Percentiles rank a stretch among this genome's conserved stretches.
Evolutionary conservation across 2,113 vertebrate genomes (phyloP).

Genomic region (Nesogale talazaci): DNA sequence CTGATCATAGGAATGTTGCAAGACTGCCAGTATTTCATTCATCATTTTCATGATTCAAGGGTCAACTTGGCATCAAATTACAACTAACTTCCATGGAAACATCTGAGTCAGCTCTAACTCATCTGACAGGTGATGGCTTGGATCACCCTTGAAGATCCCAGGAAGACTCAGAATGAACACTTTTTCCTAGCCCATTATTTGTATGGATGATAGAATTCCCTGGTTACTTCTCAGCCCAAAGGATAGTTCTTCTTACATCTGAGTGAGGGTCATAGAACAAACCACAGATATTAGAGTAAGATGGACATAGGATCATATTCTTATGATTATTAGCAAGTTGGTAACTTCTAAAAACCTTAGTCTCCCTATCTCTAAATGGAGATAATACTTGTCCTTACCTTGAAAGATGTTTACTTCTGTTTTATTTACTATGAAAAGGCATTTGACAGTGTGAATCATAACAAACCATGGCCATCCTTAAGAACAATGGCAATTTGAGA

Average conservation of each 20-base stretch:
- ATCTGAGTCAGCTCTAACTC: not conserved
- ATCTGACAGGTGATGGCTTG: not conserved
- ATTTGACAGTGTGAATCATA: no score
- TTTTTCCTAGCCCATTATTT: accelerated
- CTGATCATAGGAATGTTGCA: not conserved
- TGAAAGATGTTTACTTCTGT: no score
- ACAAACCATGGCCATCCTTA: no score
- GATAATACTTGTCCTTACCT: no score
- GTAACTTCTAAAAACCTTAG: not conserved
- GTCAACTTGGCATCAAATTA: not conserved
- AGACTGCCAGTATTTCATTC: not conserved
- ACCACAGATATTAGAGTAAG: not conserved
- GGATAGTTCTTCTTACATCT: accelerated
- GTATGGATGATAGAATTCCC: not conserved
- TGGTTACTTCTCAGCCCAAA: no score
- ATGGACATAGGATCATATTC: not conserved
- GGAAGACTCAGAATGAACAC: not conserved
- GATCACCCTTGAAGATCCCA: not conserved
- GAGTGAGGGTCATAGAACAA: not conserved
- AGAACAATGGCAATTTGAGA: no score
- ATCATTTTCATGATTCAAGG: not conserved
- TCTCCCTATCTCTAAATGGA: not conserved
- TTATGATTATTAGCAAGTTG: no score
- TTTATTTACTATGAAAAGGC: no score
- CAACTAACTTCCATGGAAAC: not conserved